Base-by-base conservation (phyloP, 1,140 invertebrate species). In the Dendroctonus valens region DNA sequence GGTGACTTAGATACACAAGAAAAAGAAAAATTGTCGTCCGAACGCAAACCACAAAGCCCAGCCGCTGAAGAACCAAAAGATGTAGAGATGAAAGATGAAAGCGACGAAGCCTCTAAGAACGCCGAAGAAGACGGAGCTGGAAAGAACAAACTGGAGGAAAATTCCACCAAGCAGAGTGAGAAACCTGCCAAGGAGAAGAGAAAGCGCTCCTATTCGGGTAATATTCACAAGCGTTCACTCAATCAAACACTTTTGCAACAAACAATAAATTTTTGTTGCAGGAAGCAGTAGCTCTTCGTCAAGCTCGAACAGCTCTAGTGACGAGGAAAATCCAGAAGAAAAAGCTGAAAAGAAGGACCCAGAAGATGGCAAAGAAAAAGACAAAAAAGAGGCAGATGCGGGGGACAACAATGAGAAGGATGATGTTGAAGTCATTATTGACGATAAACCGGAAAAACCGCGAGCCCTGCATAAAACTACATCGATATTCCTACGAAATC, bases 401-500 rank as follows among this genome's bases (percentile, higher is more conserved):
- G 26, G 39, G 76, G 69, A 81, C 6, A 76, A 75, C 6, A 72
- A 74, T 5, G 78, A 79, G 44, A 52, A 70, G 42, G 71, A 74
- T 15, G 78, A 80, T 70, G 69, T 61, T 72, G 74, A 79, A 50
- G 60, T 62, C 7, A 67, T 66, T 6, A 69, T 69, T 11, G 81
- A 73, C 75, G 85, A 81, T 71, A 85, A 85, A 72, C 83, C 84
- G 41, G 87, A 90, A 75, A 83, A 85, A 5, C 84, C 85, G 0
- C 82, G 87, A 62, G 87, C 87, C 26, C 79, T 92, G 15, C 97
- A 99, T 77, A 94, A 94, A 78, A 99, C 97, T 4, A 92, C 92
- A 14, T 98, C 96, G 0, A 98, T 99, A 67, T 99, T 99, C 75
- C 83, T 99, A 11, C 83, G 97, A 39, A 98, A 98, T 80, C 83